phyloP scores from a whole-genome alignment of 2,888 invertebrate species.

The Thymelicus sylvestris region DNA sequence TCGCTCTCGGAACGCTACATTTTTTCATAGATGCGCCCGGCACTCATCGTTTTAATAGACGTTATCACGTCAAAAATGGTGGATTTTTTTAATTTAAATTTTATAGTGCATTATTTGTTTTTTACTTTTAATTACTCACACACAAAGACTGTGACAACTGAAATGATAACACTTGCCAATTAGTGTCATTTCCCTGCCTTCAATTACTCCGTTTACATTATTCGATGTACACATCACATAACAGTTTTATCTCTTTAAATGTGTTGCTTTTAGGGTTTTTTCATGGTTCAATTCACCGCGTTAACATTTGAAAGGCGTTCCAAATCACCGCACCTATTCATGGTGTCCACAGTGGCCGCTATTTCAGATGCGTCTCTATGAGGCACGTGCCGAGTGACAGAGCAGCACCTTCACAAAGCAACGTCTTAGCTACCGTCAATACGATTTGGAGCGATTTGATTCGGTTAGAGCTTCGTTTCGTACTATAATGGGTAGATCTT shows the following conservation, averaged over 20 bases:
- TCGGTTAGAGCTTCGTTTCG: constrained; percentile 5
- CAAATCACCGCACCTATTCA: constrained; percentile 24
- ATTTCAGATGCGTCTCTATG: constrained; percentile 23
- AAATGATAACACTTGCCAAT: too few relatives aligned
- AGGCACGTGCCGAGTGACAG: constrained; percentile 34
- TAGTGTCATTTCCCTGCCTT: too few relatives aligned
- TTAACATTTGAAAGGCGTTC: constrained; percentile 24
- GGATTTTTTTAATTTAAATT: too few relatives aligned
- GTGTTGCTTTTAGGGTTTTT: not conserved
- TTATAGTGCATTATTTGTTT: too few relatives aligned
- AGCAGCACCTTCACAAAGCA: constrained; percentile 48
- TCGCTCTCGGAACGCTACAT: too few relatives aligned
- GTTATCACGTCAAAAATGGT: too few relatives aligned
- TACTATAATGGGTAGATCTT: not conserved
- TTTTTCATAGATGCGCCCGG: too few relatives aligned
- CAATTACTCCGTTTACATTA: too few relatives aligned
- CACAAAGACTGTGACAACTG: too few relatives aligned
- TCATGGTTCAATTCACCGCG: not conserved
- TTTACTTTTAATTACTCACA: too few relatives aligned
- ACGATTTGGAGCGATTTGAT: constrained; percentile 11
- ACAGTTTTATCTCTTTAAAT: not conserved
- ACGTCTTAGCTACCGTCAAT: constrained; percentile 42
- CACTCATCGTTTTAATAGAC: too few relatives aligned
- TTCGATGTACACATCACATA: not conserved
- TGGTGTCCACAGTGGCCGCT: constrained; percentile 9